Conservation (phyloP, 2,888 invertebrate genomes). For the Stramonita haemastoma region DNA sequence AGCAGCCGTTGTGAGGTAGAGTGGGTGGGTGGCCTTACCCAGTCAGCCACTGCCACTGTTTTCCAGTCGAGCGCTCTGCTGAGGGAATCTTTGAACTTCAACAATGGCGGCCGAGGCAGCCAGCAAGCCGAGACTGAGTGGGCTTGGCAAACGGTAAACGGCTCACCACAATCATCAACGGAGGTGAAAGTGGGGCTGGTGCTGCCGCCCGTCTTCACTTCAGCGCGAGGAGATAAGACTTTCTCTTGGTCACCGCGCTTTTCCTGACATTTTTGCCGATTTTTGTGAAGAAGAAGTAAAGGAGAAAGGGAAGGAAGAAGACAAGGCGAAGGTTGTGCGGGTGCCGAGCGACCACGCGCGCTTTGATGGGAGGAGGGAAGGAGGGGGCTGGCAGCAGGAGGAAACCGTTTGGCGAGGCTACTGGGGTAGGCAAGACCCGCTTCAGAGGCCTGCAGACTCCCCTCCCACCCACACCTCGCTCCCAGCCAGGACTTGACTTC, state of each 20-base stretch:
- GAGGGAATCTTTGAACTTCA: constrained; percentile 19
- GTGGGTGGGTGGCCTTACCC: background rate
- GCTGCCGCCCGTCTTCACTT: background rate
- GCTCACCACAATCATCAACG: background rate
- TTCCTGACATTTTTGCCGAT: background rate
- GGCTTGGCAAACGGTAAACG: background rate
- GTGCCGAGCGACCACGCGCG: background rate
- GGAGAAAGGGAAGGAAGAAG: background rate
- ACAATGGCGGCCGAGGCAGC: background rate
- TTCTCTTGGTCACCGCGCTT: background rate
- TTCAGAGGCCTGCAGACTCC: constrained; percentile 34
- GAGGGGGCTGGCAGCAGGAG: background rate
- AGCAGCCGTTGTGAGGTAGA: too few species aligned
- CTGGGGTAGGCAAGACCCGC: background rate
- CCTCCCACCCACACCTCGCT: constrained; percentile 39
- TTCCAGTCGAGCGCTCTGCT: too few species aligned
- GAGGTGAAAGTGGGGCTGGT: background rate
- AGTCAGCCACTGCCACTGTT: background rate
- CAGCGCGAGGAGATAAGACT: background rate
- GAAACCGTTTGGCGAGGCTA: background rate
- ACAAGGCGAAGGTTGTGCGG: background rate
- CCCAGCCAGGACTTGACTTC: constrained; percentile 22
- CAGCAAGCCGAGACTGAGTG: background rate
- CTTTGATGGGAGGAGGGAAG: background rate
- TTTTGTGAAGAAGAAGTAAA: background rate